Evolutionary conservation across 2,888 invertebrate genomes (phyloP).

Genomic region (Hydriomena furcata): DNA sequence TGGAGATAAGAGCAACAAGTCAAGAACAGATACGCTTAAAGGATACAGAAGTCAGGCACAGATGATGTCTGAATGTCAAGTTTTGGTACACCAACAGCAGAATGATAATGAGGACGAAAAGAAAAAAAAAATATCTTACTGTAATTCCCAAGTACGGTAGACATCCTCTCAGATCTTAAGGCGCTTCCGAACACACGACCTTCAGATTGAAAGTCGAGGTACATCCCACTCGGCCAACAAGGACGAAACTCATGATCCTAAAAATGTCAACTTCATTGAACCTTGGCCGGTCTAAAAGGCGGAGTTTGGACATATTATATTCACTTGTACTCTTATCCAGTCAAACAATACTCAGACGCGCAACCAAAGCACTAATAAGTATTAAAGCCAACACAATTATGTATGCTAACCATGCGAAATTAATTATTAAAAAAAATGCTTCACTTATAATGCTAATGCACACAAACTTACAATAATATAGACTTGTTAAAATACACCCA

Average conservation of each 20-base stretch:
- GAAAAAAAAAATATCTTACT: too few relatives aligned
- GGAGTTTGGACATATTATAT: too few relatives aligned
- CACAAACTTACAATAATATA: constrained; percentile 28
- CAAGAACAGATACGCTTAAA: constrained; percentile 25
- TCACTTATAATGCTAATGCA: constrained; percentile 31
- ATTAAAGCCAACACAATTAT: constrained; percentile 27
- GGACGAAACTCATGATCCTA: not conserved
- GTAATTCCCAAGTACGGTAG: too few relatives aligned
- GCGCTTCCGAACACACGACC: too few relatives aligned
- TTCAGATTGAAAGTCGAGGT: too few relatives aligned
- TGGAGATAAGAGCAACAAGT: constrained; percentile 57
- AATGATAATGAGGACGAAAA: constrained; percentile 15
- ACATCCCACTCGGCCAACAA: too few relatives aligned
- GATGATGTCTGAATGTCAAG: constrained; percentile 24
- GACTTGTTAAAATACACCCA: constrained; percentile 5
- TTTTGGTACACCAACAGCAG: constrained; percentile 9
- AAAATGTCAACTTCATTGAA: not conserved
- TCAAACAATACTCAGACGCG: constrained; percentile 18
- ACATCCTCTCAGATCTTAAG: too few relatives aligned
- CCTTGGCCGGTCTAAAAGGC: too few relatives aligned
- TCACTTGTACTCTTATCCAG: constrained; percentile 9
- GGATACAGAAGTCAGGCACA: constrained; percentile 15
- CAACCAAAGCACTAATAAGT: constrained; percentile 20
- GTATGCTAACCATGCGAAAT: constrained; percentile 34
- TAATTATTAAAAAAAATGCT: constrained; percentile 35